These are phyloP conservation scores for Branchinecta lynchi DNA, from an alignment of 1,140 invertebrate species.

Conservation along the genomic window DNA sequence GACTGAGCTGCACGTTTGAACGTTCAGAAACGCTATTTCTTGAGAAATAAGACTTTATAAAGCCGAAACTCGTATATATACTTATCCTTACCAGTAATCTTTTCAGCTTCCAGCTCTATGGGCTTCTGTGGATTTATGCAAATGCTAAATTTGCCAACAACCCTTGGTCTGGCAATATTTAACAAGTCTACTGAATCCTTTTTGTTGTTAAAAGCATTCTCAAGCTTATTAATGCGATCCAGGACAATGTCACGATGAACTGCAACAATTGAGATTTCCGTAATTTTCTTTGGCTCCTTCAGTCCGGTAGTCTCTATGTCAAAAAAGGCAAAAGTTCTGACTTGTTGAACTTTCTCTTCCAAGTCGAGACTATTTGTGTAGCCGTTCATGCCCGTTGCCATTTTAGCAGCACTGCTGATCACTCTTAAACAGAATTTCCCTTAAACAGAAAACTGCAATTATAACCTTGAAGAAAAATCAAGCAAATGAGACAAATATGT, in stretches of 20 bases:
- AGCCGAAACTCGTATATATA: no score
- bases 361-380: not conserved
- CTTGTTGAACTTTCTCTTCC: not conserved
- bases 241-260: not conserved
- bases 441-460: no score
- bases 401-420: not conserved
- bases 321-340: slow-evolving; percentile 4
- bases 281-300: not conserved
- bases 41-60: no score
- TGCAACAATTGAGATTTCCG: not conserved
- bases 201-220: not conserved
- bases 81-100: not conserved
- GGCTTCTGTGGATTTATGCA: not conserved
- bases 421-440: no score
- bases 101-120: not conserved
- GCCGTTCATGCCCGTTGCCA: not conserved
- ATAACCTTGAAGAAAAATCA: no score
- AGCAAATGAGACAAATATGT: no score
- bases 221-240: not conserved
- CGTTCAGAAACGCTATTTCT: no score
- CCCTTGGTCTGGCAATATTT: not conserved
- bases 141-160: not conserved
- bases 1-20: no score
- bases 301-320: not conserved
- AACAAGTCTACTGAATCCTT: not conserved